Base-by-base conservation (phyloP, 2,113 vertebrate species). In the Nansenia antarctica region DNA sequence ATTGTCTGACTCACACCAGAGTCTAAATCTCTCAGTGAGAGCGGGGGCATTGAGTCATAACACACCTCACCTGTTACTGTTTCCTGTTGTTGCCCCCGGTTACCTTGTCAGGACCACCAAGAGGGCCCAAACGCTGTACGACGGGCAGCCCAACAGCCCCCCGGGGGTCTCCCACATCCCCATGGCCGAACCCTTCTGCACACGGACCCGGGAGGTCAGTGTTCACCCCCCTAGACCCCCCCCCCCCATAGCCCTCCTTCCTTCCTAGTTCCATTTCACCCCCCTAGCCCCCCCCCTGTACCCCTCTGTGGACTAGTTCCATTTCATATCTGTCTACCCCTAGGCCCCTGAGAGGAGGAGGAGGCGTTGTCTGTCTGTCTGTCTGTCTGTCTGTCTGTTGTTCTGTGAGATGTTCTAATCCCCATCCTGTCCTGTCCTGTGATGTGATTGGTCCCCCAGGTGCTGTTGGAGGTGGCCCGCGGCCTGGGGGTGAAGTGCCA, bases 101-200 rank as follows among this genome's bases (percentile, higher is more conserved):
- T 69, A 66, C 67, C 79, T n/a, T 72, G 66, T 1, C 85, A 98
- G 97, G 90, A 99, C 98, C 5, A 94, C 92, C 35, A 95, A 89
- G 77, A 95, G 98, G 75, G 86, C 90, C 39, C 94, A 95, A 86
- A 96, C 96, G 1, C 94, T 99, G 45, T 95, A 95, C 1, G 96
- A 98, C 3, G 96, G 96, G 1, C 91, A 88, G 20, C 78, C 87
- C 70, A 82, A 83, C 35, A 88, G 86, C 76, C 90, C 93, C 49
- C 54, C 89, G 18, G 98, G 97, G 67, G 96, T 99, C 6, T 94
- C 95, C 85, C 98, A 99, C 73, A 91, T 99, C 84, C 93, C 97
- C 34, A 95, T 96, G 95, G 95, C 95, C 3, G 97, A 98, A 42
- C 98, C 98, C 0, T 99, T 99, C 91, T 99, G 98, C 82, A 87